These are phyloP conservation scores for Protobothrops mucrosquamatus DNA, from an alignment of 2,113 vertebrate genomes.

Conservation along the genomic window DNA sequence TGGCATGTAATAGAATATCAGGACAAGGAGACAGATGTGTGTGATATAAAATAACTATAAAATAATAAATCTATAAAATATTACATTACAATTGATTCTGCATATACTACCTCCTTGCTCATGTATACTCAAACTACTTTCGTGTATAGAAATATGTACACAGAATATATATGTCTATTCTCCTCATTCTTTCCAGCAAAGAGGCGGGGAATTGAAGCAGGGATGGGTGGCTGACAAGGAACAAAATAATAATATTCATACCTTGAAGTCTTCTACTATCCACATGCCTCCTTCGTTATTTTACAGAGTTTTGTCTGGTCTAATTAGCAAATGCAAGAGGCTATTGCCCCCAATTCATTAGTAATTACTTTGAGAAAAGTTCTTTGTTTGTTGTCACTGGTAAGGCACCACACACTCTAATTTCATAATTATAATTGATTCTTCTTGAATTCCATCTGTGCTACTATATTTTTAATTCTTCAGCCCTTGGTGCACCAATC, in stretches of 20 bases:
- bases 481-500: background rate
- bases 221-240: too few species aligned
- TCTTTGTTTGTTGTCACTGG: slow-evolving; percentile 43
- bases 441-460: slow-evolving; percentile 40
- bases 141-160: too few species aligned
- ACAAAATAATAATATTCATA: too few species aligned
- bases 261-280: too few species aligned
- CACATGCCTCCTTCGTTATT: background rate
- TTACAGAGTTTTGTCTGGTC: background rate
- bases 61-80: background rate
- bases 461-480: background rate
- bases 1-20: background rate
- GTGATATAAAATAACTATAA: background rate
- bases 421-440: background rate
- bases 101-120: background rate
- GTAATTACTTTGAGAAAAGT: background rate
- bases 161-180: too few species aligned
- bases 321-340: background rate
- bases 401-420: slow-evolving; percentile 39
- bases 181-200: too few species aligned
- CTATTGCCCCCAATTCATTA: background rate
- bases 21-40: background rate
- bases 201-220: too few species aligned
- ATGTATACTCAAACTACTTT: background rate
- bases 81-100: background rate